These are phyloP conservation scores for Cryptosula pallasiana DNA, from an alignment of 2,888 invertebrate genomes.

Conservation along the genomic window DNA sequence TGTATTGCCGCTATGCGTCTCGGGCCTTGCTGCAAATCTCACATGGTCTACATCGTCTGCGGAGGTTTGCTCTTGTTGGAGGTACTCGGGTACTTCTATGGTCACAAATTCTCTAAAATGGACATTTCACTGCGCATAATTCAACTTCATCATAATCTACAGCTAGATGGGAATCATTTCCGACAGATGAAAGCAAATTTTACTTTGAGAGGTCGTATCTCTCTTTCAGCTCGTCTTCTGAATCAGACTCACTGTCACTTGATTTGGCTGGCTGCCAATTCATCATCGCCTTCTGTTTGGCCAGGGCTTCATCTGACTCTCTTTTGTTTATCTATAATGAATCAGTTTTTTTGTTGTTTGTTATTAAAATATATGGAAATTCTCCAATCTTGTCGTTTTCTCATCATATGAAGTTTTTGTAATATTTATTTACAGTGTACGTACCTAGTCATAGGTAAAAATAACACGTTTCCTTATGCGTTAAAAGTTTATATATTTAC, in stretches of 20 bases:
- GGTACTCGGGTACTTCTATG: constrained; percentile 12
- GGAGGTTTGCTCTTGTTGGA: background rate
- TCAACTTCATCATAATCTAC: no score
- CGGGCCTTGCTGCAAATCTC: background rate
- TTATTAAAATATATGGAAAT: no score
- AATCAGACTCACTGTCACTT: constrained; percentile 36
- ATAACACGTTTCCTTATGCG: no score
- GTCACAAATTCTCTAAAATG: background rate
- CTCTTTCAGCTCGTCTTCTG: constrained; percentile 36
- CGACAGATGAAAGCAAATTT: no score
- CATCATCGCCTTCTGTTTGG: constrained; percentile 24
- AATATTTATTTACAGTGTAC: no score
- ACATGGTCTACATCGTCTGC: constrained; percentile 4
- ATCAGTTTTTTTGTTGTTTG: background rate
- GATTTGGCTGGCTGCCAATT: constrained; percentile 42
- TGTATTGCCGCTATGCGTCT: constrained; percentile 10
- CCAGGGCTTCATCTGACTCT: background rate
- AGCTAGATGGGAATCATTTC: no score
- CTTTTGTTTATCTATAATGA: background rate
- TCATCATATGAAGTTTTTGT: no score
- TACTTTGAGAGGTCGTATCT: constrained; percentile 38
- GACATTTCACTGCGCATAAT: no score
- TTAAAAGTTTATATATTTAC: no score
- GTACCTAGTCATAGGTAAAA: no score
- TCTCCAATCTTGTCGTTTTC: no score